Conservation (phyloP, 2,113 vertebrate genomes). For the Oreocharis arfaki region DNA sequence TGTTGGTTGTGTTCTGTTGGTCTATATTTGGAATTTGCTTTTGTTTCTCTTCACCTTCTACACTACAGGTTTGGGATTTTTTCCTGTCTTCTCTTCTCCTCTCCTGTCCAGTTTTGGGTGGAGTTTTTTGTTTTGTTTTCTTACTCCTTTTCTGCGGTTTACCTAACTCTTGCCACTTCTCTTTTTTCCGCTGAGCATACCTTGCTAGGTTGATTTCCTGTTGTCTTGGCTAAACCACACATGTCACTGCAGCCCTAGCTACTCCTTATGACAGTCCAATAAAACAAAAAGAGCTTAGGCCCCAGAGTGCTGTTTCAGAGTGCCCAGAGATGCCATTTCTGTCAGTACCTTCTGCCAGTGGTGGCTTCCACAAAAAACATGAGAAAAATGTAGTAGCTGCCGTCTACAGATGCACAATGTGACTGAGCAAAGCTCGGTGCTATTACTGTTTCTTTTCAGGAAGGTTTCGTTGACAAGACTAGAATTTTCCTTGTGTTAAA, state of each 20-base stretch:
- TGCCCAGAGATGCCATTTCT: not conserved
- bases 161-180: not conserved
- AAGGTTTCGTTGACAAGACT: not conserved
- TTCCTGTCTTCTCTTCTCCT: too few relatives aligned
- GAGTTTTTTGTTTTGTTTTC: not conserved
- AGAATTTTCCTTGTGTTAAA: not conserved
- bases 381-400: not conserved
- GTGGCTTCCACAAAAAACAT: not conserved
- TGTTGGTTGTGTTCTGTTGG: not conserved
- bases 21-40: not conserved
- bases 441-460: not conserved
- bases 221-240: not conserved
- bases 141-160: not conserved
- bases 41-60: not conserved
- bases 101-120: accelerated
- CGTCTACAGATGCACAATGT: accelerated
- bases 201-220: not conserved
- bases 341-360: not conserved
- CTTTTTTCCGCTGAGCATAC: not conserved
- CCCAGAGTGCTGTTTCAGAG: not conserved
- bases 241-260: not conserved
- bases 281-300: not conserved
- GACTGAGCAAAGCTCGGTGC: not conserved
- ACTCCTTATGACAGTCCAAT: not conserved
- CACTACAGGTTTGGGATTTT: not conserved